Evolutionary conservation across 2,888 invertebrate genomes (phyloP), one percentile per base, ranked within the genome.

Genomic region (Leistus spinibarbis): DNA sequence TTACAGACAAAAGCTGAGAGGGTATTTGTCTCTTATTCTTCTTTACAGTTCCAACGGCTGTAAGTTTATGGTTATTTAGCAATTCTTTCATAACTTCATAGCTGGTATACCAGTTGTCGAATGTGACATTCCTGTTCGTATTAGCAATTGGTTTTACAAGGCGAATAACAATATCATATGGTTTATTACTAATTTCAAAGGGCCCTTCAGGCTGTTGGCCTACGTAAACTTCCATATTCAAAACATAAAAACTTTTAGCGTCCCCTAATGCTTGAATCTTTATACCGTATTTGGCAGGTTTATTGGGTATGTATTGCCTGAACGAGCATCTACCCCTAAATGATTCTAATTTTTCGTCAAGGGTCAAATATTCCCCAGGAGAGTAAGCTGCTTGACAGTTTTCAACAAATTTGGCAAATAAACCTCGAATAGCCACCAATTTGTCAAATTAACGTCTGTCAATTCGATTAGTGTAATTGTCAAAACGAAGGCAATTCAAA

Each of bases 81-180:
- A 78, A 20, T 10, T 77, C 17, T 0, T 1, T n/a, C 1, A 77
- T 20, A 0, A 81, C 76, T 19, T 76, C 77, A 17, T 71, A 62
- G 67, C 76, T 78, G 2, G 79, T 80, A 67, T 78, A 81, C 78
- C 80, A 81, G 71, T 81, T 80, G 66, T 82, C 80, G 60, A 77
- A 77, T 7, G 80, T 82, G 16, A 82, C 77, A 69, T 82, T 82
- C n/a, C 79, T 64, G 5, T 79, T 79, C 40, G 79, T 77, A 54
- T 76, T 73, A 64, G 78, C 67, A 60, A 80, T 70, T n/a, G 77
- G 79, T 57, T 64, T 23, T 23, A 77, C 54, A 54, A 78, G 74
- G 74, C 79, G 56, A 54, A 53, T 56, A 60, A 79, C 78, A 23
- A 80, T 76, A 65, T 78, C 79, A 60, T 20, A 3, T 7, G 79